Evolutionary conservation across 2,113 vertebrate species (phyloP).

Genomic region (Ophiodon elongatus): DNA sequence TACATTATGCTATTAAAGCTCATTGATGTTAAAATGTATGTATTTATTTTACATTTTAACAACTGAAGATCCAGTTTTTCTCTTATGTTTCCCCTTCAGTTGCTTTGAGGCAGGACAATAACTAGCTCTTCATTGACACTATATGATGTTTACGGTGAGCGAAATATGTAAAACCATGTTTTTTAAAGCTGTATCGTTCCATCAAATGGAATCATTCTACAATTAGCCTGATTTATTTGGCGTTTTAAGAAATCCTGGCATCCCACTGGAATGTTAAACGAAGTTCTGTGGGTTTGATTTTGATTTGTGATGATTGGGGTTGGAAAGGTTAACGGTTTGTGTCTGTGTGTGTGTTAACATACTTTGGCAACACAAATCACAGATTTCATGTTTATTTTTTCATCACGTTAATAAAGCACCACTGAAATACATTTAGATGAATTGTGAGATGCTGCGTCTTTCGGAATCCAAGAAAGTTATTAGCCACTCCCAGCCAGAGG

Average conservation of each 20-base stretch:
- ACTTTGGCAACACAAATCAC: constrained; percentile 20
- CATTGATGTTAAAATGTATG: not conserved
- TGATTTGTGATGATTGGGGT: not conserved
- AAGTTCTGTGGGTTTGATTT: not conserved
- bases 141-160: not conserved
- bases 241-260: constrained; percentile 15
- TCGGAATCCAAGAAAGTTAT: constrained; percentile 61
- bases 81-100: not conserved
- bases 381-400: constrained; percentile 12
- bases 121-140: not conserved
- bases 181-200: not conserved
- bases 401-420: constrained; percentile 17
- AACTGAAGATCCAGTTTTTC: not conserved
- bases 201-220: not conserved
- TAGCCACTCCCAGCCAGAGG: constrained; percentile 54
- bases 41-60: not conserved
- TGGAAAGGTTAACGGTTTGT: constrained; percentile 5
- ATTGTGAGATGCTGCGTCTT: constrained; percentile 22
- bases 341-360: not conserved
- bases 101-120: not conserved
- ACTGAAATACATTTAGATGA: constrained; percentile 15
- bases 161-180: not conserved
- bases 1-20: not conserved
- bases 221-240: constrained; percentile 4
- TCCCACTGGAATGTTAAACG: not conserved